Base-by-base conservation (phyloP, 2,797 vertebrate genomes). In the Pyrocephalus nanus region DNA sequence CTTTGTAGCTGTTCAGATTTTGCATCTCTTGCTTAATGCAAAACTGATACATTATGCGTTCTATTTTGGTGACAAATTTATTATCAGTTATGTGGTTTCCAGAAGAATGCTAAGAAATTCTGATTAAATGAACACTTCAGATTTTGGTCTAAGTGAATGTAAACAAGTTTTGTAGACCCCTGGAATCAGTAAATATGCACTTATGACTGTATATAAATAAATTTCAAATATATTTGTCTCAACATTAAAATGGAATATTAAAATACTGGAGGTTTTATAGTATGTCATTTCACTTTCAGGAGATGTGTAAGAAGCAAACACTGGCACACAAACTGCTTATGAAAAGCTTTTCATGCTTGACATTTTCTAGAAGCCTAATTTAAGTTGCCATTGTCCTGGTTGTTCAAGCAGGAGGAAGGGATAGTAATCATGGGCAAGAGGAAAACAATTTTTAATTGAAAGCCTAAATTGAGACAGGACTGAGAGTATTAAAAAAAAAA, bases 371-470 rank as follows among this genome's bases (percentile, higher is more conserved):
- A 79, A 90, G 51, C 73, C 77, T 78, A 45, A 73, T 84, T 92
- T 84, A 64, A 70, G 60, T 90, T 94, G 30, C 53, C 9, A 3
- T 90, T 94, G 76, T 73, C 42, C 57, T 86, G 45, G 30, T 76
- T 82, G 42, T 57, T 92, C 21, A 36, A 55, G 51, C 40, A 70
- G 40, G 21, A 47, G 29, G 36, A 84, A 93, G 32, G n/a, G 26
- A 8, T 38, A 17, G n/a, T 58, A 83, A 45, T 88, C 26, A 32
- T 27, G 18, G 72, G 16, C 43, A 60, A 61, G 40, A 73, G 50
- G 81, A 69, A 25, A 93, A 55, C 75, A 66, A 48, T 54, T 94
- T 93, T 47, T 58, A 74, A 80, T 90, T 93, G 30, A 69, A 93
- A 86, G 17, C 11, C n/a, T 81, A 45, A 76, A 72, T 79, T 86